A percentile compares a stretch with the other conserved stretches of the same genome.
Conservation (phyloP, 2,113 vertebrate species). For the Leiothrix lutea region DNA sequence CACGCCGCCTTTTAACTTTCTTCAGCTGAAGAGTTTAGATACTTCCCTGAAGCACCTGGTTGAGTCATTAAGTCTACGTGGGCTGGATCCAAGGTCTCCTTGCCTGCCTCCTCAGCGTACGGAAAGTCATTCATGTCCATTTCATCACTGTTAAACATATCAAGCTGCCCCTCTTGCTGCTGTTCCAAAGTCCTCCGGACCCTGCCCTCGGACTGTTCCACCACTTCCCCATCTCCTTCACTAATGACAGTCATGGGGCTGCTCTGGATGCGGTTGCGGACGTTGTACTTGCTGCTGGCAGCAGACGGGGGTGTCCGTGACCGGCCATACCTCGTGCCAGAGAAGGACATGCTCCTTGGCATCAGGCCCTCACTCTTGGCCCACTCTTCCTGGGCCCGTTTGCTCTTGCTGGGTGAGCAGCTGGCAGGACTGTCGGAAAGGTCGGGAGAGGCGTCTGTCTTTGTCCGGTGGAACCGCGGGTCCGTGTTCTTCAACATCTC, state of each 20-base stretch:
- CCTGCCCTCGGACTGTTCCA: constrained; percentile 74
- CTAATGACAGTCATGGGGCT: constrained; percentile 98
- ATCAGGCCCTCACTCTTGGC: constrained; percentile 82
- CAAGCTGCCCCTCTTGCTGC: constrained; percentile 23
- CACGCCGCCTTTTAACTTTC: constrained; percentile 65
- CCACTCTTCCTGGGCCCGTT: constrained; percentile 86
- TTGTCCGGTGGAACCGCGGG: constrained; percentile 84
- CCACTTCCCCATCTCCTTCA: constrained; percentile 88
- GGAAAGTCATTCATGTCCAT: constrained; percentile 17
- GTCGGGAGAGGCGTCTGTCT: constrained; percentile 70
- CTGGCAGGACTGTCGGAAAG: constrained; percentile 67
- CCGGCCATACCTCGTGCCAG: constrained; percentile 83
- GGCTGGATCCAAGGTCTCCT: not conserved
- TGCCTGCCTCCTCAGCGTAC: not conserved
- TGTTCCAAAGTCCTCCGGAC: constrained; percentile 26
- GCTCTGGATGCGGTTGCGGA: constrained; percentile 91
- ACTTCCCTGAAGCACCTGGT: constrained; percentile 51
- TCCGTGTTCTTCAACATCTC: constrained; percentile 95
- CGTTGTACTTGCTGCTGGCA: constrained; percentile 94
- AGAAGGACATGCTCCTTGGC: constrained; percentile 80
- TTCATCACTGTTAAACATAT: constrained; percentile 35
- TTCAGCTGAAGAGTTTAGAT: constrained; percentile 75
- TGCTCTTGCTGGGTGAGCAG: constrained; percentile 75
- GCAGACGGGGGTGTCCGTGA: constrained; percentile 92
- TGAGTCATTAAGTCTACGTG: constrained; percentile 31